phyloP scores from a whole-genome alignment of 1,140 invertebrate species.

The Mylabris phalerata region DNA sequence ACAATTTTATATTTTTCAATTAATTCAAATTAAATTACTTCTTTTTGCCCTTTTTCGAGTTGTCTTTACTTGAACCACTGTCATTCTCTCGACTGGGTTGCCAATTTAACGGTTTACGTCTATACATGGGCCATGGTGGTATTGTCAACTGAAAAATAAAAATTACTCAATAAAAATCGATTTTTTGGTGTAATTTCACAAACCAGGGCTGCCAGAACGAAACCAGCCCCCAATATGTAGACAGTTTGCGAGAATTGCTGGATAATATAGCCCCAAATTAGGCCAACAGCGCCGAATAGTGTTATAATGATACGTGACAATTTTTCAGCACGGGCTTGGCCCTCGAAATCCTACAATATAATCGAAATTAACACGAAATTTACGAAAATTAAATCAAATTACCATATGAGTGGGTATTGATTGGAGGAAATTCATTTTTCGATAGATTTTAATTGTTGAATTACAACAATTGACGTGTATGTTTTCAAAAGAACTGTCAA shows the following conservation, averaged over 20 bases:
- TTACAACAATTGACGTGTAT: too few species aligned
- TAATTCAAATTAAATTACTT: not conserved
- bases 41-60: constrained; percentile 7
- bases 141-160: constrained; percentile 59
- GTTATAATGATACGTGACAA: constrained; percentile 83
- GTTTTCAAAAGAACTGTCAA: too few species aligned
- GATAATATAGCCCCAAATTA: constrained; percentile 87
- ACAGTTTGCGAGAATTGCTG: constrained; percentile 94
- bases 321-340: constrained; percentile 82
- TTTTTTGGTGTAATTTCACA: constrained; percentile 36
- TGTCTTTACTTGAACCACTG: constrained; percentile 4
- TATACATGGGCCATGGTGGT: constrained; percentile 91
- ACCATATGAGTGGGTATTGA: constrained; percentile 57
- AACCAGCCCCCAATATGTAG: constrained; percentile 86
- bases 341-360: constrained; percentile 74
- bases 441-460: too few species aligned
- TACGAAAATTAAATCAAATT: constrained; percentile 23
- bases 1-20: too few species aligned
- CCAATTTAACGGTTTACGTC: constrained; percentile 83
- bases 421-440: constrained; percentile 40
- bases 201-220: constrained; percentile 76
- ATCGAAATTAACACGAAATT: constrained; percentile 6
- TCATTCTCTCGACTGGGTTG: constrained; percentile 57
- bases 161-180: not conserved
- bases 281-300: constrained; percentile 79